Base-by-base conservation (phyloP, 2,888 invertebrate species). In the Lampropteryx suffumata region DNA sequence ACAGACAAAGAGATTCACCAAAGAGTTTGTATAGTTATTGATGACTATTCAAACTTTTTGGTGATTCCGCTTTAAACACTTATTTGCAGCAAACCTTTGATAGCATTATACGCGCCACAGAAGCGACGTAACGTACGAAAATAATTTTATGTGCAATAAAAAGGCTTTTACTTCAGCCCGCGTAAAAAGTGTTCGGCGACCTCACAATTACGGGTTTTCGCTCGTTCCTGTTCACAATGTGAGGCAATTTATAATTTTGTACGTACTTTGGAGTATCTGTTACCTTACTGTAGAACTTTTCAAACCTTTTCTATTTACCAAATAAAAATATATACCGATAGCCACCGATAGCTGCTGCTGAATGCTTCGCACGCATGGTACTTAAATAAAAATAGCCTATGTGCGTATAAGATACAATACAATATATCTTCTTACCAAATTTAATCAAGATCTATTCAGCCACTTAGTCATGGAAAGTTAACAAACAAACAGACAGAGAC, bases 141-240 rank as follows among this genome's bases (percentile, higher is more conserved):
- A 82, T 82, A 82, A 79, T 79, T 82, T 82, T 78, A 82, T 79
- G 80, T 72, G 75, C 65, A 69, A 78, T 82, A 82, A 82, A 82
- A 82, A 75, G 65, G 73, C 80, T 80, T 79, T 82, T 79, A 81
- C 76, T 76, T 57, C 57, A n/a, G 9, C 12, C 35, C 63, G 59
- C 76, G 66, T 70, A 74, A 73, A 77, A 74, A 69, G 49, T 35
- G 47, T 47, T 50, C 40, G 45, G 42, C 50, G 51, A 43, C 33
- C 49, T 44, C 39, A 47, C 55, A 55, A 57, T 55, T 55, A 53
- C 37, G 35, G 12, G 10, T 4, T 30, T 24, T 33, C 26, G 41
- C 47, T 37, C 53, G 47, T 50, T 51, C 42, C 30, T 35, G 26
- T 21, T 40, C 32, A 42, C 33, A 51, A 57, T 48, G 48, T 47